These are phyloP conservation scores for Willisornis vidua DNA, from an alignment of 2,113 vertebrate species.

Conservation along the genomic window DNA sequence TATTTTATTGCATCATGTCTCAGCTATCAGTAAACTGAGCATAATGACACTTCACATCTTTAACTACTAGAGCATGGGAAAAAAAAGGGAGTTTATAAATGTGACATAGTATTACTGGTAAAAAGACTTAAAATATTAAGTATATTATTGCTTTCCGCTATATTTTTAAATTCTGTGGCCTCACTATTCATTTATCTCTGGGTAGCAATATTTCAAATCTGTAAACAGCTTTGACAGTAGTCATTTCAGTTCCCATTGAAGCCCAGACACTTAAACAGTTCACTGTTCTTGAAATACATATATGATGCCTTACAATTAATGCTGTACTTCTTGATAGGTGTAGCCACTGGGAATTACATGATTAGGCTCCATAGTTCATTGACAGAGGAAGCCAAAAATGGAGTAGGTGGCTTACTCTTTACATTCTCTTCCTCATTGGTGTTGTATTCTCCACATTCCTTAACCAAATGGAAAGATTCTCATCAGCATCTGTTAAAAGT, in stretches of 20 bases:
- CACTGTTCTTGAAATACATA: not conserved
- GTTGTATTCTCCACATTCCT: not conserved
- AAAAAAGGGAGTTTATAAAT: not conserved
- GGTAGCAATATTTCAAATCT: not conserved
- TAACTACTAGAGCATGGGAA: not conserved
- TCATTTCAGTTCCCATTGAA: not conserved
- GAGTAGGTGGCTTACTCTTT: not conserved
- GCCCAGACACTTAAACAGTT: not conserved
- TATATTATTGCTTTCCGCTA: not conserved
- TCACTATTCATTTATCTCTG: rapidly evolving
- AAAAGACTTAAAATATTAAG: not conserved
- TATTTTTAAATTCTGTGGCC: not conserved
- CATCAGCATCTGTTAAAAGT: not conserved
- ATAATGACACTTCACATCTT: not conserved
- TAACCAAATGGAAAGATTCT: rapidly evolving
- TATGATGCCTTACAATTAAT: not conserved
- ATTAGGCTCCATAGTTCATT: not conserved
- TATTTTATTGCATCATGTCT: not conserved
- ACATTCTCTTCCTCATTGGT: not conserved
- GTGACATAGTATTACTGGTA: not conserved
- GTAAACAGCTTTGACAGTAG: not conserved
- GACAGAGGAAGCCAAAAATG: not conserved
- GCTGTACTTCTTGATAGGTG: not conserved
- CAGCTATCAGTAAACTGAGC: not conserved
- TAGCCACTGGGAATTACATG: no score